Percentiles rank a stretch among this genome's conserved stretches.
Conservation (phyloP, 2,113 vertebrate species). For the Gopherus evgoodei region DNA sequence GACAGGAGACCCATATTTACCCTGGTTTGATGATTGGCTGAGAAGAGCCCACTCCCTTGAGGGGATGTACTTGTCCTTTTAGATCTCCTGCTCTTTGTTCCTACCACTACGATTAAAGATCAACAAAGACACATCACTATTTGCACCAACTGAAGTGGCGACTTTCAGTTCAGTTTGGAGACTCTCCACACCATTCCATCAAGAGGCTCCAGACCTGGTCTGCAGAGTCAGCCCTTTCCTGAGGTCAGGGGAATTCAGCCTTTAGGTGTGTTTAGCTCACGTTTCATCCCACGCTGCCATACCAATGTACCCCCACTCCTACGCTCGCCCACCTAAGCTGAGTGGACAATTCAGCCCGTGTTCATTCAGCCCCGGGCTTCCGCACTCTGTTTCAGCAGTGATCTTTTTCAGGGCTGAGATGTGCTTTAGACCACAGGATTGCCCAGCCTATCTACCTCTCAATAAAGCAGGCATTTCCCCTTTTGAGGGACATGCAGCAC, state of each 20-base stretch:
- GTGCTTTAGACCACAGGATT: background rate
- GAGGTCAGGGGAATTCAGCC: background rate
- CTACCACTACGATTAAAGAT: background rate
- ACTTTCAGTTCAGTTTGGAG: background rate
- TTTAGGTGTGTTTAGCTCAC: background rate
- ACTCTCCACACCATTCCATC: background rate
- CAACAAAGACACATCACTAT: background rate
- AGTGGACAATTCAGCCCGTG: background rate
- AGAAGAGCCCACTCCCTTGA: fast-evolving
- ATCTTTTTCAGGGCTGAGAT: background rate
- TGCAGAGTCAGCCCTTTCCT: background rate
- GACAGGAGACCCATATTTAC: background rate
- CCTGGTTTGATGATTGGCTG: fast-evolving
- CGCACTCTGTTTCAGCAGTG: fast-evolving
- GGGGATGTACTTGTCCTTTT: background rate
- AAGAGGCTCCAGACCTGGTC: background rate
- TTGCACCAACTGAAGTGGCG: background rate
- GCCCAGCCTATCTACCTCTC: fast-evolving
- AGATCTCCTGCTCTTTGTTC: background rate
- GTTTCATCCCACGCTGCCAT: background rate
- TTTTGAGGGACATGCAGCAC: background rate
- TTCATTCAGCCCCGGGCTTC: background rate
- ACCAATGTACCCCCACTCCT: background rate
- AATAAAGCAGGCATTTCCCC: background rate
- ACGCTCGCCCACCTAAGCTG: background rate